Base-by-base conservation (phyloP, 2,888 invertebrate species). In the Hirtodrosophila duncani region DNA sequence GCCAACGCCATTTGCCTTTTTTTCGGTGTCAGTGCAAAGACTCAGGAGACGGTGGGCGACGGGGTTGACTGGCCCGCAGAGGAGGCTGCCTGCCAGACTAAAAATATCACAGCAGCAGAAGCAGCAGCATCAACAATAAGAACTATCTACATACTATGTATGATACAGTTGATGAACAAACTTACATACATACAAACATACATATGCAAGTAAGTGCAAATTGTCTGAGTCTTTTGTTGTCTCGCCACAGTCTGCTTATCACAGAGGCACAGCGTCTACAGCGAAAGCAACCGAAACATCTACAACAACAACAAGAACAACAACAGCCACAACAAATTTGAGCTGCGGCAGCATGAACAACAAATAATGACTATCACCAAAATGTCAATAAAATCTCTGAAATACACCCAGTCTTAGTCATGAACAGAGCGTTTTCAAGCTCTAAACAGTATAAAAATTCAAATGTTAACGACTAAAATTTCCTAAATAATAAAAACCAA, bases 201-300 rank as follows among this genome's bases (percentile, higher is more conserved):
- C 29, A 26, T 49, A 58, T 68, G 63, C 55, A 59, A 57, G 56
- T 66, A 80, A 68, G 61, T 70, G 81, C 74, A 69, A 69, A 63
- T 60, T 61, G 81, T 74, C 74, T 71, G 81, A 62, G 79, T 44
- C 61, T 80, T 79, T 79, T 79, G 78, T 81, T 81, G 78, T 81
- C 80, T 79, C 82, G 80, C 70, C 58, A 65, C 67, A 71, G 81
- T 80, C 82, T 81, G 74, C 81, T 77, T 81, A 75, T 79, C 79
- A 64, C 77, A 57, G n/a, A n/a, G n/a, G n/a, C n/a, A n/a, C n/a
- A n/a, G n/a, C n/a, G n/a, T n/a, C n/a, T n/a, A n/a, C n/a, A n/a
- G n/a, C n/a, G n/a, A n/a, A n/a, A n/a, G 21, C 11, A 38, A 20
- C 50, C 20, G 27, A 51, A 59, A 30, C 48, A 60, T 11, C 59